A percentile compares a stretch with the other conserved stretches of the same genome.
Evolutionary conservation across 2,797 vertebrate species (phyloP).

Genomic region (Rallus crepitans): DNA sequence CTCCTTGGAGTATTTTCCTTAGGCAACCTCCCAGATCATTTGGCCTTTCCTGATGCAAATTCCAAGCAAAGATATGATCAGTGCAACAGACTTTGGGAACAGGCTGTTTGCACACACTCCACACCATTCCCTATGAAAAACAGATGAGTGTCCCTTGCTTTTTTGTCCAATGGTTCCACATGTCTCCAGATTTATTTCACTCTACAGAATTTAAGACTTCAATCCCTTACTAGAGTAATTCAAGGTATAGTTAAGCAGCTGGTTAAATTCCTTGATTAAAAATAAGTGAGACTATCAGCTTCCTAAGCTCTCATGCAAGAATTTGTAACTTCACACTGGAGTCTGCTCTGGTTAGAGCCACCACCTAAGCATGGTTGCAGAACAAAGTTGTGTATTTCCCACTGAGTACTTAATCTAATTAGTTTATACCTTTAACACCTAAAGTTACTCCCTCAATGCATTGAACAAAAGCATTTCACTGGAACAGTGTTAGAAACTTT

Average conservation of each 20-base stretch:
- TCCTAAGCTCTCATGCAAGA: background rate
- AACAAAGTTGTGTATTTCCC: background rate
- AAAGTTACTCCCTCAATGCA: background rate
- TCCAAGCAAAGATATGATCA: background rate
- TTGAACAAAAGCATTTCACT: rapidly evolving
- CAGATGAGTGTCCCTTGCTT: rapidly evolving
- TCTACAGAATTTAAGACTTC: background rate
- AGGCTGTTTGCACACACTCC: background rate
- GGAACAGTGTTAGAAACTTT: background rate
- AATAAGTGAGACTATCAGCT: background rate
- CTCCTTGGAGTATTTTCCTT: background rate
- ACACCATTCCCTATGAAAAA: background rate
- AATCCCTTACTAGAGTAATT: background rate
- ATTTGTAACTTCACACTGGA: background rate
- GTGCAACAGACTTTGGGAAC: background rate
- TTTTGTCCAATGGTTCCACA: background rate
- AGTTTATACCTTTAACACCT: background rate
- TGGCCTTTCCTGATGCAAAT: rapidly evolving
- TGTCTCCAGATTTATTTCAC: background rate
- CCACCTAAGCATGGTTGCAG: background rate
- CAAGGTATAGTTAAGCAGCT: background rate
- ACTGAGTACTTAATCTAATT: background rate
- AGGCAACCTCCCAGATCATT: background rate
- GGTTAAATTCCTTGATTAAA: background rate
- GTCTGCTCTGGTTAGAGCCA: background rate